Evolutionary conservation across 2,113 vertebrate species (phyloP).

Genomic region (Lonchura striata): DNA sequence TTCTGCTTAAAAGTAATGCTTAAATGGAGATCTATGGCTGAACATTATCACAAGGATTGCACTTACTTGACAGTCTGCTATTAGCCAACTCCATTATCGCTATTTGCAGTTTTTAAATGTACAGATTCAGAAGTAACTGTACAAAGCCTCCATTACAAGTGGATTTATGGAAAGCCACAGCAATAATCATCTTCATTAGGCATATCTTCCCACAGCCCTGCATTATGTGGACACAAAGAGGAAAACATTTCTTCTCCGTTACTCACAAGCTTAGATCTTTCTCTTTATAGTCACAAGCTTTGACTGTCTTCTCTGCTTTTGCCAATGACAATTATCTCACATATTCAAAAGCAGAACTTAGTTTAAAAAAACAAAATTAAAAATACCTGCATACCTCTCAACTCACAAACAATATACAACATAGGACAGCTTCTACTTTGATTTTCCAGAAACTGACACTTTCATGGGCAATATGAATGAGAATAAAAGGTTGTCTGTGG

Average conservation of each 20-base stretch:
- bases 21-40: slow-evolving; percentile 61
- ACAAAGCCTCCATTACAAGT: slow-evolving; percentile 68
- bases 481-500: background rate
- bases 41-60: slow-evolving; percentile 53
- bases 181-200: slow-evolving; percentile 69
- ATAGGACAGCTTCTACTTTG: background rate
- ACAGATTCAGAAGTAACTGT: slow-evolving; percentile 64
- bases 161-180: slow-evolving; percentile 70
- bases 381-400: background rate
- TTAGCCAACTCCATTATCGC: slow-evolving; percentile 67
- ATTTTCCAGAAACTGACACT: background rate
- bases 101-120: slow-evolving; percentile 69
- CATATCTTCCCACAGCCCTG: slow-evolving; percentile 61
- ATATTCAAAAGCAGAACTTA: background rate
- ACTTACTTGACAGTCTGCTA: slow-evolving; percentile 65
- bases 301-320: background rate
- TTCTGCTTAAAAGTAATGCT: slow-evolving; percentile 61
- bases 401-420: background rate
- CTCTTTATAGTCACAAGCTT: slow-evolving; percentile 30
- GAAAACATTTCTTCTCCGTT: slow-evolving; percentile 60
- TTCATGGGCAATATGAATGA: background rate
- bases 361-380: background rate
- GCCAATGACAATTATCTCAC: background rate
- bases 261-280: slow-evolving; percentile 57
- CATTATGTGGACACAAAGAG: slow-evolving; percentile 65